phyloP scores from a whole-genome alignment of 35 echinoderm and acorn worm genomes.

The Amphiura filiformis region DNA sequence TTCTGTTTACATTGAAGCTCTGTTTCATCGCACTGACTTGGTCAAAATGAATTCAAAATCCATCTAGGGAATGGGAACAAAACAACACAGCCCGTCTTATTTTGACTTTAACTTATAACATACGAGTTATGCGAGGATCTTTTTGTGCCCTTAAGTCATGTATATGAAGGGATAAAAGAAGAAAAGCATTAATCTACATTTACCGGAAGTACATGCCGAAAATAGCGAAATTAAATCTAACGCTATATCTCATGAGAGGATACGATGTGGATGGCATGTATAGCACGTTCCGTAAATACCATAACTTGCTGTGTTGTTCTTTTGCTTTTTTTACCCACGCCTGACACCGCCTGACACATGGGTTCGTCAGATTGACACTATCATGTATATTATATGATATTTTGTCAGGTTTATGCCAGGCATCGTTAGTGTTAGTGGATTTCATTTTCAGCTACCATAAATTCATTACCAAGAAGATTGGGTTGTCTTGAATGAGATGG shows the following conservation, averaged over 20 bases:
- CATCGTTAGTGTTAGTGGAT: too few relatives aligned
- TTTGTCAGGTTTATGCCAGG: too few relatives aligned
- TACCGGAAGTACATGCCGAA: slow-evolving; percentile 13
- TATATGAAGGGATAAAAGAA: neutral
- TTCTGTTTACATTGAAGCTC: too few relatives aligned
- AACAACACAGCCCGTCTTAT: neutral
- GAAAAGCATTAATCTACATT: neutral
- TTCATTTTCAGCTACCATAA: too few relatives aligned
- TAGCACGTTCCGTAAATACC: neutral
- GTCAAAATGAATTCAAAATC: neutral
- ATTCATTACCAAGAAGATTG: too few relatives aligned
- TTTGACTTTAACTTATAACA: neutral
- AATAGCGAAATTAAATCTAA: slow-evolving; percentile 13
- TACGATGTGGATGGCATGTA: neutral
- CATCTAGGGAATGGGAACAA: neutral
- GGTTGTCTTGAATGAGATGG: too few relatives aligned
- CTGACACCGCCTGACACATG: too few relatives aligned
- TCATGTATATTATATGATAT: too few relatives aligned
- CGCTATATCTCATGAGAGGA: neutral
- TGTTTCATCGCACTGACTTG: neutral
- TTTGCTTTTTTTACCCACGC: neutral
- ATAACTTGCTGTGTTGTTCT: neutral
- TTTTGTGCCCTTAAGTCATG: neutral
- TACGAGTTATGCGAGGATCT: slow-evolving; percentile 13
- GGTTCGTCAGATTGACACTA: too few relatives aligned